Evolutionary conservation across 2,797 vertebrate genomes (phyloP), one percentile per base, ranked within the genome.

Genomic region (Periophthalmus magnuspinnatus): DNA sequence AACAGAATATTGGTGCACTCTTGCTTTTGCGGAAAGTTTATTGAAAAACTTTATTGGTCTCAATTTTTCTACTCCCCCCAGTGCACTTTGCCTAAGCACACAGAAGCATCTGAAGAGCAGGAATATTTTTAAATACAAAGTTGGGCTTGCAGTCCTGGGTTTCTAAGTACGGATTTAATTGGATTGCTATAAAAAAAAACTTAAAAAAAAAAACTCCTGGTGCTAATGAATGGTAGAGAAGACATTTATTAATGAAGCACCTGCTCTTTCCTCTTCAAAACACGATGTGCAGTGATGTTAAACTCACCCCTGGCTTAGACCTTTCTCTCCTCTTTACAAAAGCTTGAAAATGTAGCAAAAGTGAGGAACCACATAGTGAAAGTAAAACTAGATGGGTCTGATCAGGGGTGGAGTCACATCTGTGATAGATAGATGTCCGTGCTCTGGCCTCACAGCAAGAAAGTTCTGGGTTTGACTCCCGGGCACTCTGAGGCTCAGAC

Each of bases 221-320:
- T 56, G 55, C 24, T 13, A 22, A 17, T 0, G 0, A 69, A 34
- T 70, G 64, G 50, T 6, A 72, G 56, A 65, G 78, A 78, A 85
- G 54, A 21, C 76, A 80, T 77, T 85, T 6, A 68, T 75, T 79
- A 75, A 76, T 79, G 71, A 0, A 67, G 72, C 50, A 61, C 3
- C 66, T 52, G 0, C 41, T 69, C 52, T 61, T 36, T 52, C 62
- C 28, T 62, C 32, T 74, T 78, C n/a, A 76, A 55, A 77, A 28
- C 61, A 14, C 14, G 6, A 62, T 48, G 8, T 48, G 7, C 13
- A 16, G 52, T 45, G 9, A 47, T 19, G 76, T 50, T 70, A 6
- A 70, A 68, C 32, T 33, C 32, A 19, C 17, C 28, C 32, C 33
- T 36, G 14, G 24, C 28, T 57, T 24, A 57, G 5, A 11, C 24